A percentile compares a stretch with the other conserved stretches of the same genome.
Evolutionary conservation across 2,888 invertebrate species (phyloP).

Genomic region (Drosophila atripex): DNA sequence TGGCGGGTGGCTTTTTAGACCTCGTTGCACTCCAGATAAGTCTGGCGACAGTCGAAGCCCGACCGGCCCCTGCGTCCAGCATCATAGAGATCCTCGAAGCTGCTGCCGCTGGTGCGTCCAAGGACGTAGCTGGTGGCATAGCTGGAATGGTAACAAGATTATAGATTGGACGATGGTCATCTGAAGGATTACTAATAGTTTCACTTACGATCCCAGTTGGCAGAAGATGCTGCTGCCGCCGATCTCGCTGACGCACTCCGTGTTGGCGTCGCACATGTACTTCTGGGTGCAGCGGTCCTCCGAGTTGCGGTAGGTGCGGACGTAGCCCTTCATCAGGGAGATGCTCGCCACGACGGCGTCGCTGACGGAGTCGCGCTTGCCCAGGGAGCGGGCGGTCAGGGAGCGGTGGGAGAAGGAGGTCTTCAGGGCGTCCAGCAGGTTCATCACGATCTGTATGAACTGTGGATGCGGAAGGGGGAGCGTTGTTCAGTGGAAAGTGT

Average conservation of each 20-base stretch:
- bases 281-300: slow-evolving; percentile 94
- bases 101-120: slow-evolving; percentile 89
- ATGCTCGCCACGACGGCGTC: slow-evolving; percentile 95
- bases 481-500: slow-evolving; percentile 46
- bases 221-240: slow-evolving; percentile 94
- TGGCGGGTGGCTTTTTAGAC: slow-evolving; percentile 85
- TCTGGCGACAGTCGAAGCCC: slow-evolving; percentile 93
- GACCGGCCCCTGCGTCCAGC: slow-evolving; percentile 93
- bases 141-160: slow-evolving; percentile 84
- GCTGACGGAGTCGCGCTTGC: slow-evolving; percentile 94
- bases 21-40: slow-evolving; percentile 95
- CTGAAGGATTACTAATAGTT: neutral
- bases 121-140: slow-evolving; percentile 94
- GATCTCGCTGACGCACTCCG: slow-evolving; percentile 92
- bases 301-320: slow-evolving; percentile 90
- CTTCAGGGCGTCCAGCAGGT: slow-evolving; percentile 95
- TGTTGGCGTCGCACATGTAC: slow-evolving; percentile 95
- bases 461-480: slow-evolving; percentile 82
- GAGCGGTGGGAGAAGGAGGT: slow-evolving; percentile 97
- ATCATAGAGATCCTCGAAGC: slow-evolving; percentile 92
- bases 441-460: slow-evolving; percentile 96
- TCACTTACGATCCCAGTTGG: slow-evolving; percentile 94
- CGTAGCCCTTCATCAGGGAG: slow-evolving; percentile 94
- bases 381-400: slow-evolving; percentile 91
- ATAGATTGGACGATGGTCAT: neutral